phyloP scores from a whole-genome alignment of 2,888 invertebrate species.

The Pyrrhosoma nymphula region DNA sequence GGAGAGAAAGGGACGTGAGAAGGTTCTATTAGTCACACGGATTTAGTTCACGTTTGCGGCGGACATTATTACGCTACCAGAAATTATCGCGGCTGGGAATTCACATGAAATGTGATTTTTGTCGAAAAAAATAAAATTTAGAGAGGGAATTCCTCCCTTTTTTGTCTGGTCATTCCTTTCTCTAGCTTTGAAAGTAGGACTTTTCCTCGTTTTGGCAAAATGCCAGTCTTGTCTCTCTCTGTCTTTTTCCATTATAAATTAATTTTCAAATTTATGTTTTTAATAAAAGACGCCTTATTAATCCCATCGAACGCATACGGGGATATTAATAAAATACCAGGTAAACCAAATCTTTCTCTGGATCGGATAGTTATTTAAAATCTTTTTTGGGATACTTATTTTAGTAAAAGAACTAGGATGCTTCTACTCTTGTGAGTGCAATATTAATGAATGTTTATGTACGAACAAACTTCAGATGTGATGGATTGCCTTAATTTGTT shows the following conservation, averaged over 20 bases:
- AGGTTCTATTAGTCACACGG: not conserved
- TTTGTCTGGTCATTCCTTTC: not conserved
- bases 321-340: not conserved
- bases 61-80: not conserved
- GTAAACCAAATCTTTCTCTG: not conserved
- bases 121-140: not conserved
- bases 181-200: not conserved
- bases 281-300: not conserved
- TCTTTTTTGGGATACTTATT: no score
- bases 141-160: not conserved
- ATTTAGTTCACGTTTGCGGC: slow-evolving; percentile 3
- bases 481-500: no score
- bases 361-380: no score
- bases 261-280: slow-evolving; percentile 2
- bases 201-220: not conserved
- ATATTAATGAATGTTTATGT: not conserved
- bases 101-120: slow-evolving; percentile 6
- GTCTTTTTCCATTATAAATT: not conserved
- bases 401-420: no score
- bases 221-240: slow-evolving; percentile 3
- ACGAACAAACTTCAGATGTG: no score
- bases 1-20: not conserved
- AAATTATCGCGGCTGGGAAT: not conserved
- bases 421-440: not conserved
- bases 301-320: not conserved